These are phyloP conservation scores for Tenthredo distinguenda DNA, from an alignment of 2,888 invertebrate genomes.

Conservation along the genomic window DNA sequence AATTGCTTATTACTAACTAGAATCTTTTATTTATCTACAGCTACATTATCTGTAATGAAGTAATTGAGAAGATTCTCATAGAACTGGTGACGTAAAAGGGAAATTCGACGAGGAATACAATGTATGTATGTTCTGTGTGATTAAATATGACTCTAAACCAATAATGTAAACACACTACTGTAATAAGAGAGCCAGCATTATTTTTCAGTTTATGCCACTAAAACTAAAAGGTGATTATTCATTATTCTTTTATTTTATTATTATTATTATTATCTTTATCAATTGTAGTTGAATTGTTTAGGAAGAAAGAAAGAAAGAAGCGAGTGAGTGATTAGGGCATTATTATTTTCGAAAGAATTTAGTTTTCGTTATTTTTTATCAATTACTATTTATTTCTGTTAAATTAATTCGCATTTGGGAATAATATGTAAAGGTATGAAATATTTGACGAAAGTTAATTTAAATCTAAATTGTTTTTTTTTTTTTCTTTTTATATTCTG, in stretches of 20 bases:
- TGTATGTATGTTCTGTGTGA: background rate
- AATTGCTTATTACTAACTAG: background rate
- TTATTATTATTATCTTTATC: constrained; percentile 5
- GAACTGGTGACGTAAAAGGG: background rate
- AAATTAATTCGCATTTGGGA: constrained; percentile 53
- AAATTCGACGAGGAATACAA: background rate
- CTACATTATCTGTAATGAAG: background rate
- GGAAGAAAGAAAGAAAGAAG: background rate
- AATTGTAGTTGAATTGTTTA: constrained; percentile 38
- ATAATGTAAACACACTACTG: background rate
- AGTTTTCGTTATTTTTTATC: constrained; percentile 53
- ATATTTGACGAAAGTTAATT: constrained; percentile 7
- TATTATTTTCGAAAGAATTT: constrained; percentile 54
- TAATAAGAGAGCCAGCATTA: constrained; percentile 8
- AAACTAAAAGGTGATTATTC: background rate
- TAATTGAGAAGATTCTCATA: background rate
- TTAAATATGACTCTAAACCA: constrained; percentile 4
- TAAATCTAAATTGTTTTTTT: background rate
- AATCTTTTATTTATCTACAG: background rate
- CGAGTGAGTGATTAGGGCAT: constrained; percentile 54
- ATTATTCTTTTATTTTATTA: constrained; percentile 9
- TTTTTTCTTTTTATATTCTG: background rate
- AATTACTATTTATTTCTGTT: constrained; percentile 55
- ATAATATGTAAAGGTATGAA: constrained; percentile 42
- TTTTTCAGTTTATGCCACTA: constrained; percentile 35